Percentiles rank a stretch among this genome's conserved stretches.
These are phyloP conservation scores for Tetranychus piercei DNA, from an alignment of 2,888 invertebrate genomes.

Conservation along the genomic window DNA sequence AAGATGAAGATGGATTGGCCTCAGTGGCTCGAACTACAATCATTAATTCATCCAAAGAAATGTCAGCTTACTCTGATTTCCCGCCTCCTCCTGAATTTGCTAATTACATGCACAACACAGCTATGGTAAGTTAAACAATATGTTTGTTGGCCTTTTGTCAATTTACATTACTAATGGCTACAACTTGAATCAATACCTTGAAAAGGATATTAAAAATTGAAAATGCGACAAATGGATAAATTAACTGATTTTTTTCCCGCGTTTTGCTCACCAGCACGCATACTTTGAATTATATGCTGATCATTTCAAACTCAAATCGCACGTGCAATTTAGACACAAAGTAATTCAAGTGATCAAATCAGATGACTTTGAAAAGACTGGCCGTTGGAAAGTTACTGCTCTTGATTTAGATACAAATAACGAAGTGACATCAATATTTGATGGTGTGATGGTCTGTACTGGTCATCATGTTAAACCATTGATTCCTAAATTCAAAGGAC, in stretches of 20 bases:
- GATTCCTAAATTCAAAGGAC: conserved; percentile 33
- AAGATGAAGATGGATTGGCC: conserved; percentile 27
- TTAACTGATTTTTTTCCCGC: neutral
- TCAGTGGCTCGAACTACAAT: conserved; percentile 33
- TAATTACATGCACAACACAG: conserved; percentile 32
- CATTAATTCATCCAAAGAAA: conserved; percentile 34
- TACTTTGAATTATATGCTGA: conserved; percentile 33
- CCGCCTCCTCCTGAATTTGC: conserved; percentile 31
- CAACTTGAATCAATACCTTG: neutral
- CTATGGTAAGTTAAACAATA: conserved; percentile 26
- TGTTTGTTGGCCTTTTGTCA: neutral
- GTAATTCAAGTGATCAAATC: conserved; percentile 22
- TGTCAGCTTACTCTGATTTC: conserved; percentile 33
- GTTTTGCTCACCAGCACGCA: conserved; percentile 17
- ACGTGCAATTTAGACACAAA: conserved; percentile 31
- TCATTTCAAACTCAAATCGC: conserved; percentile 29
- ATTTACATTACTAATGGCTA: neutral
- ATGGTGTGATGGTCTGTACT: conserved; percentile 37
- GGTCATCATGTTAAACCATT: conserved; percentile 37
- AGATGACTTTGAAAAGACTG: conserved; percentile 10
- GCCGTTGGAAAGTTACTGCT: conserved; percentile 3
- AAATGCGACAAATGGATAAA: neutral
- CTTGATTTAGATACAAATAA: conserved; percentile 6
- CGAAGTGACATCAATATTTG: conserved; percentile 30
- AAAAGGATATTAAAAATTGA: neutral